Evolutionary conservation across 2,113 vertebrate genomes (phyloP).

Genomic region (Delphinapterus leucas): DNA sequence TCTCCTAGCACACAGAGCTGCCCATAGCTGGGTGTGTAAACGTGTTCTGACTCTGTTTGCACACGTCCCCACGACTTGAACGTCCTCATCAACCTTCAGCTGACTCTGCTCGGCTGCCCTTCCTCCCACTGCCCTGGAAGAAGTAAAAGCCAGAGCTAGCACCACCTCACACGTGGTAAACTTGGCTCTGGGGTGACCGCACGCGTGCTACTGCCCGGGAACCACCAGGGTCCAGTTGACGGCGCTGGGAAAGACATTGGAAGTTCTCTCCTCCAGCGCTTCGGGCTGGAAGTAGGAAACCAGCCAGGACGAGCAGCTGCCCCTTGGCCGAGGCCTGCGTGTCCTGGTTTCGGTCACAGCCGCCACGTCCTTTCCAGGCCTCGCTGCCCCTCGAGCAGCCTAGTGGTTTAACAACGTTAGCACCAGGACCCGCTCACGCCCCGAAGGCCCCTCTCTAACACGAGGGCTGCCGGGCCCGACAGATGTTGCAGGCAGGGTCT

Average conservation of each 20-base stretch:
- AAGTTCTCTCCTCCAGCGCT: not conserved
- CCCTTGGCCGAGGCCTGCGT: not conserved
- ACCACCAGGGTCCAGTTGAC: not conserved
- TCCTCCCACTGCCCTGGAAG: too few species aligned
- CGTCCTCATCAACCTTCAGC: not conserved
- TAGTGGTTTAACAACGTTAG: not conserved
- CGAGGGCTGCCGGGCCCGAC: not conserved
- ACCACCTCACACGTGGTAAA: too few species aligned
- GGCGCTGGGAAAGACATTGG: rapidly evolving
- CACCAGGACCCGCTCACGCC: not conserved
- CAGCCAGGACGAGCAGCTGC: not conserved
- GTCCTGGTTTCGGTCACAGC: not conserved
- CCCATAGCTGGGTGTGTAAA: not conserved
- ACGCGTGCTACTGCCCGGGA: rapidly evolving
- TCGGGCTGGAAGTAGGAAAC: not conserved
- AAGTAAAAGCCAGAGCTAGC: too few species aligned
- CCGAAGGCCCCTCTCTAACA: not conserved
- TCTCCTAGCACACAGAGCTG: not conserved
- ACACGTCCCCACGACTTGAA: not conserved
- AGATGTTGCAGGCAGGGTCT: not conserved
- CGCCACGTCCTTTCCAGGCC: not conserved
- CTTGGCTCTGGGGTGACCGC: too few species aligned
- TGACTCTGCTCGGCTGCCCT: too few species aligned
- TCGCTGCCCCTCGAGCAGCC: not conserved
- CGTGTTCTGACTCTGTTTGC: not conserved